Percentiles rank a stretch among this genome's conserved stretches.
Evolutionary conservation across 1,140 invertebrate genomes (phyloP).

Genomic region (Ips typographus): DNA sequence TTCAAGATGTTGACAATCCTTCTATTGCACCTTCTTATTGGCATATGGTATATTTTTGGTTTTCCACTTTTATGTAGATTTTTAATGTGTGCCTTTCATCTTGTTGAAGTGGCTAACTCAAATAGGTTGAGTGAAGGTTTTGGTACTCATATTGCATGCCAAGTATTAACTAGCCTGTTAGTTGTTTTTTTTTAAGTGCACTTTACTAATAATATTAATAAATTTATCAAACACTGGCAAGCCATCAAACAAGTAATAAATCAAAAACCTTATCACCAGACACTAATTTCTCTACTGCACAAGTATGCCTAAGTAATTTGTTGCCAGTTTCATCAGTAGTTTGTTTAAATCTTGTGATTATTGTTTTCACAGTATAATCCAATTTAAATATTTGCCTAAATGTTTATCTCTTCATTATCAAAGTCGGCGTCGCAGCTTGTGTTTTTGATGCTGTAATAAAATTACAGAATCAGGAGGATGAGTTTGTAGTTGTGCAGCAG

Average conservation of each 20-base stretch:
- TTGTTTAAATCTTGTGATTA: not conserved
- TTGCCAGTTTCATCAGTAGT: not conserved
- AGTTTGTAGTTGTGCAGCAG: not conserved
- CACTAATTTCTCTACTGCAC: too few relatives aligned
- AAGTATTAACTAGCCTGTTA: not conserved
- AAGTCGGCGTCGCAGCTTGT: slow-evolving; percentile 11
- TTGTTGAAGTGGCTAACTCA: not conserved
- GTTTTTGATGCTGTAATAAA: slow-evolving; percentile 14
- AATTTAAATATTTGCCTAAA: slow-evolving; percentile 26
- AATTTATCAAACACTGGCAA: too few relatives aligned
- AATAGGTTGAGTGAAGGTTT: not conserved
- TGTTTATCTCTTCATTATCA: slow-evolving; percentile 27
- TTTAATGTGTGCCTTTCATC: not conserved
- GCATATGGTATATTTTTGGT: slow-evolving; percentile 39
- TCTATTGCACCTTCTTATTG: slow-evolving; percentile 42
- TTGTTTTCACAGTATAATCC: not conserved
- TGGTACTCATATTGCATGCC: not conserved
- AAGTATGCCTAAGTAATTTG: too few relatives aligned
- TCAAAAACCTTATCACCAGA: too few relatives aligned
- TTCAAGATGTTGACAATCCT: slow-evolving; percentile 54
- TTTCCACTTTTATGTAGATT: slow-evolving; percentile 8
- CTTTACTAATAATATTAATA: too few relatives aligned
- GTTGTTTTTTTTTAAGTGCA: not conserved
- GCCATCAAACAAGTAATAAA: too few relatives aligned
- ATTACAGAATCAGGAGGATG: not conserved